Percentiles rank a stretch among this genome's conserved stretches.
phyloP scores from a whole-genome alignment of 1,140 invertebrate genomes.

The Bombus haemorrhoidalis region DNA sequence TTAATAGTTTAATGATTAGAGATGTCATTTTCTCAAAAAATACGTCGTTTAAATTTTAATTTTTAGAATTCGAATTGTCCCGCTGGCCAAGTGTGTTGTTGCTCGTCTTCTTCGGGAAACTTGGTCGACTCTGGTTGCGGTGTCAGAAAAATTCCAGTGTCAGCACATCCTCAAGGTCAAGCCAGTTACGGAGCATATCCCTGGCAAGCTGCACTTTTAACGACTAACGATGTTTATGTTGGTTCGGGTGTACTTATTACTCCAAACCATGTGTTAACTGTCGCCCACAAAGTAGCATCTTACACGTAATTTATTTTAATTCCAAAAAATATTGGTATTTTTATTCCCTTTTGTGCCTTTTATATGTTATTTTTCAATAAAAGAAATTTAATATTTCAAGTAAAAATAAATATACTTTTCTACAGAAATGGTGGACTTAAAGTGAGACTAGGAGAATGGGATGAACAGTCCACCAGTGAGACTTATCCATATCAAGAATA shows the following conservation, averaged over 20 bases:
- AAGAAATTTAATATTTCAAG: neutral
- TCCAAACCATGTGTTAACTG: slow-evolving; percentile 86
- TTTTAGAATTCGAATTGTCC: slow-evolving; percentile 70
- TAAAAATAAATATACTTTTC: slow-evolving; percentile 7
- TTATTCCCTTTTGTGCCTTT: neutral
- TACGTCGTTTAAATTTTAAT: neutral
- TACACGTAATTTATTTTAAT: slow-evolving; percentile 80
- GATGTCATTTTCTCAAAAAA: neutral
- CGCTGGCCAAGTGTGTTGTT: slow-evolving; percentile 81
- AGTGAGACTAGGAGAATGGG: slow-evolving; percentile 88
- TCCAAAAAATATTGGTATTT: neutral
- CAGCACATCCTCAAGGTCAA: slow-evolving; percentile 79
- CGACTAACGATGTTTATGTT: slow-evolving; percentile 83
- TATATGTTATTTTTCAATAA: neutral
- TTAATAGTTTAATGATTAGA: neutral
- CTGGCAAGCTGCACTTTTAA: slow-evolving; percentile 83
- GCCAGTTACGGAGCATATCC: slow-evolving; percentile 84
- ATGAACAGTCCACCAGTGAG: slow-evolving; percentile 84
- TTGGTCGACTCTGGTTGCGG: slow-evolving; percentile 72
- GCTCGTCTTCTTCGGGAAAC: slow-evolving; percentile 62
- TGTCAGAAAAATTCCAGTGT: slow-evolving; percentile 73
- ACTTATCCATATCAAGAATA: slow-evolving; percentile 86
- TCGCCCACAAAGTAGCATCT: slow-evolving; percentile 86
- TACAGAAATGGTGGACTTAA: slow-evolving; percentile 80
- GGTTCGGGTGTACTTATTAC: slow-evolving; percentile 87